Base-by-base conservation (phyloP, 2,113 vertebrate genomes). In the Redunca redunca region DNA sequence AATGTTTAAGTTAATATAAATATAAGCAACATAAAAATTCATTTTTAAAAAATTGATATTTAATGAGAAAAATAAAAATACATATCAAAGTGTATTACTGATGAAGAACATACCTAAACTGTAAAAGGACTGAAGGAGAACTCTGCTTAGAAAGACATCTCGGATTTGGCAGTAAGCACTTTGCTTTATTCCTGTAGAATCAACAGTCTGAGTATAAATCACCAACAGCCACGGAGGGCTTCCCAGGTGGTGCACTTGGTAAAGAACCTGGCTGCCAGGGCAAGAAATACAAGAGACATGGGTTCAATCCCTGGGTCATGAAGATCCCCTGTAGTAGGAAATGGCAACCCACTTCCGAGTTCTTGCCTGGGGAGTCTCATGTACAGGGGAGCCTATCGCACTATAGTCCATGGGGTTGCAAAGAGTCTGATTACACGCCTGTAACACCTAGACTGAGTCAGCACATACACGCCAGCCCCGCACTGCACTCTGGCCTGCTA, bases 401-500 rank as follows among this genome's bases (percentile, higher is more conserved):
- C 33, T n/a, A 4, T 2, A n/a, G 16, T 9, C 16, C 62, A n/a
- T n/a, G 33, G n/a, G 17, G 64, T 11, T 0, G 2, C 9, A 21
- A 21, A 36, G 64, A 11, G 17, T 21, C 1, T 4, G 7, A 9
- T n/a, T n/a, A n/a, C n/a, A n/a, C n/a, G n/a, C n/a, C n/a, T n/a
- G n/a, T n/a, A n/a, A n/a, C n/a, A n/a, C n/a, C n/a, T n/a, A n/a
- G n/a, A 6, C 1, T 17, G 62, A 64, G 3, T 30, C 30, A 64
- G 6, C 16, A 64, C 8, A 33, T 16, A 67, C 62, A n/a, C 7
- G 2, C 16, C 3, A 77, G 25, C 62, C 36, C 23, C 2, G 3
- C 1, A 23, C 1, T 0, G 4, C 50, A n/a, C 26, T 2, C n/a
- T 11, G 10, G 16, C 50, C 55, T 57, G 33, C 36, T 16, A 7